Percentiles rank a stretch among this genome's conserved stretches.
Evolutionary conservation across 2,888 invertebrate species (phyloP).

Genomic region (Athalia circularis): DNA sequence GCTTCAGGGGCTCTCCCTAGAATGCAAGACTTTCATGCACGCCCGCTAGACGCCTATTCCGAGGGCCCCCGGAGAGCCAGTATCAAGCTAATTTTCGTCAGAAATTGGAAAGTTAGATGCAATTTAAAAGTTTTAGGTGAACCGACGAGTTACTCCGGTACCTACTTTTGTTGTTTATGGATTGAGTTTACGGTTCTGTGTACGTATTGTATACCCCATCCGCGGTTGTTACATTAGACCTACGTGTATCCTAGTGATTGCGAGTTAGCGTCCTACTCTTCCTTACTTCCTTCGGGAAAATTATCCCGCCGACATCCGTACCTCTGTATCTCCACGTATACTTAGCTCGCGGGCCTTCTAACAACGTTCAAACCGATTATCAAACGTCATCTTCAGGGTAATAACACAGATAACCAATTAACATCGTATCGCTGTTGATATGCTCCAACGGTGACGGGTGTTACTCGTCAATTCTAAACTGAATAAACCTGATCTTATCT

Average conservation of each 20-base stretch:
- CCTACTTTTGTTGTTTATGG: constrained; percentile 20
- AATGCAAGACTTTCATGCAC: constrained; percentile 26
- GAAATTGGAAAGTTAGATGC: constrained; percentile 33
- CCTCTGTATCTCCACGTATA: no score
- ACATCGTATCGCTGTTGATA: neutral
- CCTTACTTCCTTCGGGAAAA: no score
- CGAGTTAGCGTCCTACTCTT: no score
- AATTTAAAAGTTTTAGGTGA: constrained; percentile 24
- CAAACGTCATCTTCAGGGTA: constrained; percentile 18
- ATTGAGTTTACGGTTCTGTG: neutral
- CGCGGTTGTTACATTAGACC: no score
- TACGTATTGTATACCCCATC: neutral
- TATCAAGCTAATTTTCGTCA: constrained; percentile 21
- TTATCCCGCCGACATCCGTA: no score
- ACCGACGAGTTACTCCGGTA: neutral
- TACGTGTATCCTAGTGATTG: no score
- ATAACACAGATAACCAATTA: neutral
- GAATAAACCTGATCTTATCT: no score
- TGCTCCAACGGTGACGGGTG: no score
- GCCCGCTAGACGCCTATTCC: neutral
- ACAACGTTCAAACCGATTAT: constrained; percentile 17
- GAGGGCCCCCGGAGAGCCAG: neutral
- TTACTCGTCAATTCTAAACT: no score
- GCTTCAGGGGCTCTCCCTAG: constrained; percentile 6
- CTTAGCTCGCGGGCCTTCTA: neutral